phyloP scores from a whole-genome alignment of 2,888 invertebrate genomes.

The Zygothrica quintamaculata region DNA sequence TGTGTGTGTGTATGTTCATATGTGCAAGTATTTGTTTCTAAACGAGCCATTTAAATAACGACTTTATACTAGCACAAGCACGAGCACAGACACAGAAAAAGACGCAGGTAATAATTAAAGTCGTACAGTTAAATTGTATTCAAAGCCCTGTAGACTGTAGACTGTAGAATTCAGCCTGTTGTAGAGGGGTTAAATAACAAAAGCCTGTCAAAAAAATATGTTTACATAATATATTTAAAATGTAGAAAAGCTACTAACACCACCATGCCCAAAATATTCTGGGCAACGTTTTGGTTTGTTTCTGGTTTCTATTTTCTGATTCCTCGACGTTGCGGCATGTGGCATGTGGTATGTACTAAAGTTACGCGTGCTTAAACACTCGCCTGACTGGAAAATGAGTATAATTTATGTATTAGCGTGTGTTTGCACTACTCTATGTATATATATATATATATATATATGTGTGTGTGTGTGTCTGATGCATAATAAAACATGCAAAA shows the following conservation, averaged over 20 bases:
- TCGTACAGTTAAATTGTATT: no score
- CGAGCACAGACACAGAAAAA: slow-evolving; percentile 9
- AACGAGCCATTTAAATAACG: slow-evolving; percentile 76
- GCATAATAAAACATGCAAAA: slow-evolving; percentile 76
- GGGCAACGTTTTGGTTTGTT: slow-evolving; percentile 20
- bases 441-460: slow-evolving; percentile 14
- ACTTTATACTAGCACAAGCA: slow-evolving; percentile 42
- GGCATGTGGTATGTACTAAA: slow-evolving; percentile 66
- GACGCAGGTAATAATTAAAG: slow-evolving; percentile 51
- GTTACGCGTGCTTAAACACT: slow-evolving; percentile 64
- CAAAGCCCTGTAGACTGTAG: background rate
- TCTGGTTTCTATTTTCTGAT: no score
- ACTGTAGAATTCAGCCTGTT: background rate
- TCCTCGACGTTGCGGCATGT: slow-evolving; percentile 38
- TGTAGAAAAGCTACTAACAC: slow-evolving; percentile 23
- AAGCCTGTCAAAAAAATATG: slow-evolving; percentile 54
- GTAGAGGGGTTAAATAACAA: slow-evolving; percentile 5
- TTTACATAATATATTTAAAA: slow-evolving; percentile 77
- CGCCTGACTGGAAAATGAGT: slow-evolving; percentile 72
- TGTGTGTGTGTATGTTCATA: background rate
- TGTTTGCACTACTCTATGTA: slow-evolving; percentile 20
- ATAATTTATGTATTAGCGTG: slow-evolving; percentile 76
- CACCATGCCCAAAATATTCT: slow-evolving; percentile 32
- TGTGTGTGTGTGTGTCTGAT: slow-evolving; percentile 41
- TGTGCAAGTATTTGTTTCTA: slow-evolving; percentile 66